Percentiles rank a stretch among this genome's conserved stretches.
Evolutionary conservation across 2,888 invertebrate species (phyloP).

Genomic region (Tillus elongatus): DNA sequence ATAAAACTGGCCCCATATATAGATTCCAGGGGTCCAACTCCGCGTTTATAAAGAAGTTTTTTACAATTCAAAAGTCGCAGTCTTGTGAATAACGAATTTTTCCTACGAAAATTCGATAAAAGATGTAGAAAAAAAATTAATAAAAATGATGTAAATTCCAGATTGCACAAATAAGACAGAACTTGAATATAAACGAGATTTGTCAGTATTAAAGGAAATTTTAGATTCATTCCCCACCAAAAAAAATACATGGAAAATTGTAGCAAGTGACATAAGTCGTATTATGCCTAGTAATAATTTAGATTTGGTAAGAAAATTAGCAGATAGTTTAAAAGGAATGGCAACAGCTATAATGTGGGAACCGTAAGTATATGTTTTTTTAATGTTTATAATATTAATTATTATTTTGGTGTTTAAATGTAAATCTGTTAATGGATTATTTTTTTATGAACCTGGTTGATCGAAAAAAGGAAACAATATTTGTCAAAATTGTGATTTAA

Average conservation of each 20-base stretch:
- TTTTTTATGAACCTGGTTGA: no score
- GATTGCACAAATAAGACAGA: slow-evolving; percentile 48
- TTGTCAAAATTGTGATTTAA: no score
- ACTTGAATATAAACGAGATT: slow-evolving; percentile 51
- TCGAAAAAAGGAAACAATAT: no score
- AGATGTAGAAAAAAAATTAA: background rate
- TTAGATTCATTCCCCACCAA: slow-evolving; percentile 54
- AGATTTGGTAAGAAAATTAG: slow-evolving; percentile 49
- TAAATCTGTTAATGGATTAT: no score
- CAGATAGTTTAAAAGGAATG: slow-evolving; percentile 48
- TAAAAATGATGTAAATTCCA: slow-evolving; percentile 26
- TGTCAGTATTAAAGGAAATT: slow-evolving; percentile 55
- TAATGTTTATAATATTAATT: no score
- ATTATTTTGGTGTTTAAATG: no score
- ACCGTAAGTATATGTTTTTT: slow-evolving; percentile 57
- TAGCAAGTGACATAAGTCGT: slow-evolving; percentile 52
- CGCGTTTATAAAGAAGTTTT: no score
- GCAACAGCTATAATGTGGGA: slow-evolving; percentile 63
- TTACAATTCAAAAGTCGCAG: no score
- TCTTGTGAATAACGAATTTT: no score
- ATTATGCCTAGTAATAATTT: slow-evolving; percentile 38
- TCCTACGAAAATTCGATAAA: no score
- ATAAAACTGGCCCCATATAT: no score
- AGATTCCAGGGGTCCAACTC: no score
- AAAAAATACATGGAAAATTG: slow-evolving; percentile 49